Evolutionary conservation across 2,888 invertebrate genomes (phyloP), one percentile per base, ranked within the genome.

Genomic region (Teleiodes luculella): DNA sequence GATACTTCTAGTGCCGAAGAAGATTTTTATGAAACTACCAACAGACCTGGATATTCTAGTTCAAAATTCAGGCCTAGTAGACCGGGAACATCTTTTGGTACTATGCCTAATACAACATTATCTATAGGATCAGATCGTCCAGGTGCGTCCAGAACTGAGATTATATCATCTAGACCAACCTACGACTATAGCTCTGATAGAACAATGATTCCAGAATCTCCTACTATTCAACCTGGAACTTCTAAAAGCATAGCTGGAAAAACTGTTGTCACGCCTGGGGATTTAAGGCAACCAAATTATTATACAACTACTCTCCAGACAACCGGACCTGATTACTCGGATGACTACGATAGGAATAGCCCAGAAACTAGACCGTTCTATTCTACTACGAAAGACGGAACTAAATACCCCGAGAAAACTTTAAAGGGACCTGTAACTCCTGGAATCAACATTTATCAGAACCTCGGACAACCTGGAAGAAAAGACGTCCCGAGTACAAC

Each of bases 401-500:
- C 24, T 8, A 37, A 14, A 10, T 37, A 28, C 13, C 35, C 18
- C 18, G 37, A 48, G 30, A 54, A 11, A 16, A 20, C 43, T 53
- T 0, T 41, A 30, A 18, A 36, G 16, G 18, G 36, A 3, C n/a
- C 18, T 39, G 14, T 16, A 0, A 24, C 30, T 1, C 11, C 13
- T 6, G 11, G 3, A 30, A 28, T 37, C 28, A 13, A n/a, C 16
- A 14, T 13, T 28, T 24, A 28, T 50, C 14, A 11, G 28, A 11
- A 11, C n/a, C 37, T 33, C 7, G 30, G 39, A 4, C 41, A 31
- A 18, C 10, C 30, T 39, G 14, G 35, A 37, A 14, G 39, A 39
- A 14, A 39, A 28, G n/a, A 31, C 28, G 31, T 51, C 20, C 65
- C 68, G 3, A 67, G 63, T 30, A 65, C 68, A 10, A 70, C 68